Base-by-base conservation (phyloP, 35 echinoderm and acorn worm genomes). In the Acanthaster planci region DNA sequence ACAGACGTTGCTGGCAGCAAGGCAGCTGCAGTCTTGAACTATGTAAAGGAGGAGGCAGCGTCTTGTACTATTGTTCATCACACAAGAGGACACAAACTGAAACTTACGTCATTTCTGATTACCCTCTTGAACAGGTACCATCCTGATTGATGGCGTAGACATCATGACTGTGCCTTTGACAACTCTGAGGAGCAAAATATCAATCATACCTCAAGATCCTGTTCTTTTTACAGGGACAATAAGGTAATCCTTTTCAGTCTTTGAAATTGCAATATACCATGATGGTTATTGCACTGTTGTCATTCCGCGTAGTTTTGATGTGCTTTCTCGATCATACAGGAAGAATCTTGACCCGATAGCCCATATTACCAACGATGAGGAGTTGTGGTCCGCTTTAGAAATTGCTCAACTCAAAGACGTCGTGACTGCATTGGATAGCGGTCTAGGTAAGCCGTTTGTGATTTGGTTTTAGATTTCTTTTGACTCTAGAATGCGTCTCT, bases 131-230 rank as follows among this genome's bases (percentile, higher is more conserved):
- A 12, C 64, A 72, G 64, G 93, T 68, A 21, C 37, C 10, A 88
- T 95, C 6, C 38, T 87, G 23, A 95, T 95, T 38, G 93, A 95
- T 60, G 86, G 82, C 17, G 92, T 95, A 40, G 72, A 95, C 54
- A 88, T 95, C 9, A 64, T 80, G 32, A 34, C 86, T 31, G 82
- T 95, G 54, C 93, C 93, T 3, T 75, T 95, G 12, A 92, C 52
- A 19, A 84, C 83, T 47, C 82, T 95, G 19, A n/a, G 93, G 29
- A 57, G 82, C 21, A 82, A 86, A 76, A 32, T 95, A 29, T 79
- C 93, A 16, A 95, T 95, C 86, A 90, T 95, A 18, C 93, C 93
- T 9, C 93, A 95, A 50, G 93, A 95, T 78, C 84, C 93, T 12
- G 67, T 95, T 27, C 86, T 95, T 8, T 95, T 95, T 58, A 91